A percentile compares a stretch with the other conserved stretches of the same genome.
These are phyloP conservation scores for Tenthredo livida DNA, from an alignment of 2,888 invertebrate genomes.

Conservation along the genomic window DNA sequence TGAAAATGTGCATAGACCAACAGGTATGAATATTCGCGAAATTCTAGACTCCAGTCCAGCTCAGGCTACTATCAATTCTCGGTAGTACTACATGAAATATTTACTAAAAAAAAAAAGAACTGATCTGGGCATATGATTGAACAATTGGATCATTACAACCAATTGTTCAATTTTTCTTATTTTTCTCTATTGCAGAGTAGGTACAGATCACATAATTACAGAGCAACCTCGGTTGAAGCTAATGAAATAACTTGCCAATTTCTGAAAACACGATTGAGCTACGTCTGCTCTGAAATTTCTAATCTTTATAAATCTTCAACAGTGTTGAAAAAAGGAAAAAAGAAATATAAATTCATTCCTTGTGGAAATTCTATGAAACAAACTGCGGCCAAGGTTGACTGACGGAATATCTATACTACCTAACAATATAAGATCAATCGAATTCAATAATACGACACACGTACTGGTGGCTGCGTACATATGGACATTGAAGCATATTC, in stretches of 20 bases:
- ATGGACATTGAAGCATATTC: not conserved
- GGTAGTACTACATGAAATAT: not conserved
- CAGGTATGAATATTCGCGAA: not conserved
- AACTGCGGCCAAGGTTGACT: not conserved
- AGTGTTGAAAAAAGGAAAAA: not conserved
- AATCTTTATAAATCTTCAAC: not conserved
- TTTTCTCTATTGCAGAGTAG: not conserved
- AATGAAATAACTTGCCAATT: not conserved
- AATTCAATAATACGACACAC: not conserved
- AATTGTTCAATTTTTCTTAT: slow-evolving; percentile 45
- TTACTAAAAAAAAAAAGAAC: not conserved
- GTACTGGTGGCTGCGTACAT: not conserved
- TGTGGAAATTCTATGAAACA: not conserved
- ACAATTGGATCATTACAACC: slow-evolving; percentile 46
- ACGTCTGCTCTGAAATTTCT: not conserved
- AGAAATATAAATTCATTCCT: too few species aligned
- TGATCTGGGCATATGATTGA: slow-evolving; percentile 1
- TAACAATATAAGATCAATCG: not conserved
- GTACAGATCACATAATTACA: not conserved
- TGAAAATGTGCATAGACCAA: too few species aligned
- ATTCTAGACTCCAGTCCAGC: not conserved
- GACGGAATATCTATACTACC: not conserved
- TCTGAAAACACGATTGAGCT: not conserved
- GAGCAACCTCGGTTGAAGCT: not conserved
- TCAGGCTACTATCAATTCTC: not conserved